Evolutionary conservation across 1,140 invertebrate genomes (phyloP).

Genomic region (Calycopis cecrops): DNA sequence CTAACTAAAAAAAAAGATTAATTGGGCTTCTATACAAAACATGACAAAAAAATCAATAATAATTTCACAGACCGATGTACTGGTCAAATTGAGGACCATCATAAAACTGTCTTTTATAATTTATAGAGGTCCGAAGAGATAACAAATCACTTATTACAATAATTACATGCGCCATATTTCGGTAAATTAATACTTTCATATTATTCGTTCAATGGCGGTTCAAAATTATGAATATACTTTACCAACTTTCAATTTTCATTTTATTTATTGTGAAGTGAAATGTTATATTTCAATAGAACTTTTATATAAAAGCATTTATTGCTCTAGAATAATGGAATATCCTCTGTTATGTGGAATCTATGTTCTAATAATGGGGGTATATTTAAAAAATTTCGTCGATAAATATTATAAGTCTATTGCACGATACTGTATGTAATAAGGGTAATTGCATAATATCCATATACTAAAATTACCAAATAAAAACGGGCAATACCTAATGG

Average conservation of each 20-base stretch:
- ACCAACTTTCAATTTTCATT: neutral
- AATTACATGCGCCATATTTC: neutral
- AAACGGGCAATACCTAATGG: too few species aligned
- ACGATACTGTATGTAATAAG: too few species aligned
- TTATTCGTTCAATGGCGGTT: conserved; percentile 10
- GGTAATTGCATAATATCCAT: too few species aligned
- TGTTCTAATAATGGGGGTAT: conserved; percentile 46
- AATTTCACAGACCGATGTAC: neutral
- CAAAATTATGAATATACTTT: conserved; percentile 6
- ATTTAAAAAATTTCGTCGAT: conserved; percentile 9
- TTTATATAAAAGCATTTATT: too few species aligned
- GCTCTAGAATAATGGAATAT: too few species aligned
- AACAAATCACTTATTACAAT: neutral
- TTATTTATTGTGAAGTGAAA: conserved; percentile 1
- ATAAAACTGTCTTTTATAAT: neutral
- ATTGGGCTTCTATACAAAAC: too few species aligned
- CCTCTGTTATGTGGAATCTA: too few species aligned
- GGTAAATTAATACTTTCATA: neutral
- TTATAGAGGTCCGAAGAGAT: neutral
- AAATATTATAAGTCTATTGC: neutral
- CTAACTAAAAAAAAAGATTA: too few species aligned
- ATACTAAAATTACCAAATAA: too few species aligned
- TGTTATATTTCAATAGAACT: conserved; percentile 1
- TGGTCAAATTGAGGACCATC: neutral
- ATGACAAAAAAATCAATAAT: too few species aligned